Base-by-base conservation (phyloP, 2,113 vertebrate species). In the Phalacrocorax pelagicus region DNA sequence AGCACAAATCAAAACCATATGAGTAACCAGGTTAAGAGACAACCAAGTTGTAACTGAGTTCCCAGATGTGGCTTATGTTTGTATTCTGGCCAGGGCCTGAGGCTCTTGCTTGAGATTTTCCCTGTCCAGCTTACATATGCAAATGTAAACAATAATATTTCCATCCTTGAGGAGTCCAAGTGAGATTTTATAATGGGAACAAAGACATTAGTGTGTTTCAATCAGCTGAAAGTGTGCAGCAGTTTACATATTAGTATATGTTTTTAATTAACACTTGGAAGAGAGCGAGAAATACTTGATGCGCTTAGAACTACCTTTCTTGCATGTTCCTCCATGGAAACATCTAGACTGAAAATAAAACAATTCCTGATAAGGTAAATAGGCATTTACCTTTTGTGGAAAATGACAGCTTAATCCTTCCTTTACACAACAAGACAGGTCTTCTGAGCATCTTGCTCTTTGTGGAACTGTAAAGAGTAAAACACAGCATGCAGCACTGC, bases 1-100 rank as follows among this genome's bases (percentile, higher is more conserved):
- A 74, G 17, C 47, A 30, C 80, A 63, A 55, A 88, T 92, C 46
- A 58, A 86, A 95, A 55, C 38, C 72, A 49, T 54, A 2, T 27
- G 27, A 70, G 69, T 58, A 83, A 47, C 63, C 89, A 92, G 86
- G 63, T 92, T 92, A 95, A 92, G 65, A 91, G 75, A 91, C 59
- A 84, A 81, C 59, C 38, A 32, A 85, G 26, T 47, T 79, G n/a
- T 55, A 74, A 32, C n/a, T 30, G 13, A 69, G 32, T 74, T 94
- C 59, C 72, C 55, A 84, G 81, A 69, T 85, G 81, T 73, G 82
- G 49, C 71, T 79, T 51, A 12, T 19, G 52, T 90, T 92, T 74
- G 17, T 81, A 5, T 90, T 90, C 46, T 63, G 51, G 83, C 72
- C 81, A 90, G 77, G 36, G 55, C 92, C 86, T 36, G 61, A 34